Evolutionary conservation across 2,888 invertebrate genomes (phyloP), one percentile per base, ranked within the genome.

Genomic region (Pachymerium ferrugineum): DNA sequence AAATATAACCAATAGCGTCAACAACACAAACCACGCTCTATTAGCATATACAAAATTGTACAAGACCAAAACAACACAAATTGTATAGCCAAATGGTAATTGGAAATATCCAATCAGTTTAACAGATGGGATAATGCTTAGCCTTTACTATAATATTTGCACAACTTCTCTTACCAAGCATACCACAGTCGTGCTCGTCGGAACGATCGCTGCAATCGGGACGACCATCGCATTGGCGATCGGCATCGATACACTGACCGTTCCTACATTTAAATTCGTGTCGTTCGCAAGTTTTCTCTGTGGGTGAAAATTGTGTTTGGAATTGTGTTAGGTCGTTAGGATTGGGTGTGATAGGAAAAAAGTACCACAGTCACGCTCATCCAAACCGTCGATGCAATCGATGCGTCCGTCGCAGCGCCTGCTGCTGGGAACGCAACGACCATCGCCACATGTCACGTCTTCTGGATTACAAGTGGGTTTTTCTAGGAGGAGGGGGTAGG

Each of bases 381-480:
- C 92, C 74, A 88, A 88, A 78, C 87, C 87, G 83, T 90, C 90
- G 0, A 86, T 86, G 82, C 93, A 93, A 83, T 93, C 89, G 80
- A 86, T 85, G 79, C 86, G 87, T 75, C 90, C 89, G 81, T 93
- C 89, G 82, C 93, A 93, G 72, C 89, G 87, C 77, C 87, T 84
- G 68, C 86, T 82, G 77, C 87, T 85, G 67, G 89, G 88, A 78
- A 93, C 88, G 82, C 92, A 92, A 78, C 87, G 86, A 72, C 90
- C 89, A 81, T 91, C 90, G 75, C 84, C 85, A 82, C 93, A 93
- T 77, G 87, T 88, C 83, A 90, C 92, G 79, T 85, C 84, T 79
- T 81, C 82, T 76, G 81, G 77, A 73, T 81, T 81, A 80, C 85
- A 85, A 38, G 42, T 29, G 25, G 71, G 54, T 12, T 3, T 28